A percentile compares a stretch with the other conserved stretches of the same genome.
Evolutionary conservation across 2,888 invertebrate genomes (phyloP).

Genomic region (Himalopsyche anomala): DNA sequence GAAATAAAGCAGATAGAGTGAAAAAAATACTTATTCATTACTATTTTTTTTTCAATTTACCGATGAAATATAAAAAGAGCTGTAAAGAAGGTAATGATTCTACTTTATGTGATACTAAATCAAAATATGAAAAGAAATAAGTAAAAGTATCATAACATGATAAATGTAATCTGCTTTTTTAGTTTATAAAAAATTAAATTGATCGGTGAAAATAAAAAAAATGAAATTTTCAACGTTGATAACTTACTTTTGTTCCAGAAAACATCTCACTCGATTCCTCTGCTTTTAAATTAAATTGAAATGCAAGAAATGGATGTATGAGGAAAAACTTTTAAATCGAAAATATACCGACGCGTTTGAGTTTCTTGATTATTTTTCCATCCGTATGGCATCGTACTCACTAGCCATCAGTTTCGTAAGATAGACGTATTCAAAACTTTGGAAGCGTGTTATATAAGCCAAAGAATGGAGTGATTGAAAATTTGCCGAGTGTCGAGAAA

Average conservation of each 20-base stretch:
- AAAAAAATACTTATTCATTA: too few relatives aligned
- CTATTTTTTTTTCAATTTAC: too few relatives aligned
- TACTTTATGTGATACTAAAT: too few relatives aligned
- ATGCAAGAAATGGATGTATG: constrained; percentile 29
- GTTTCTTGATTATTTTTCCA: constrained; percentile 44
- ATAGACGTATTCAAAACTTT: constrained; percentile 51
- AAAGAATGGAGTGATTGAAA: constrained; percentile 57
- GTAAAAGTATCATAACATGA: too few relatives aligned
- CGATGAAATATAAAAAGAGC: too few relatives aligned
- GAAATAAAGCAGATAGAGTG: too few relatives aligned
- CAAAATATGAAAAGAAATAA: too few relatives aligned
- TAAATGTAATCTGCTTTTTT: too few relatives aligned
- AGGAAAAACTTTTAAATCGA: constrained; percentile 38
- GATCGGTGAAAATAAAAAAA: too few relatives aligned
- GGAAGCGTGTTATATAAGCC: constrained; percentile 50
- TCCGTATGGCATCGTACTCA: constrained; percentile 32
- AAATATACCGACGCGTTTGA: constrained; percentile 32
- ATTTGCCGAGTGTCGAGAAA: constrained; percentile 56
- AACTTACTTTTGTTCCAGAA: constrained; percentile 1
- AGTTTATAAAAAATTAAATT: too few relatives aligned
- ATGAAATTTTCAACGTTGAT: not conserved
- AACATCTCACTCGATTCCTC: not conserved
- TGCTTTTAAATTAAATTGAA: not conserved
- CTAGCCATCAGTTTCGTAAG: constrained; percentile 49
- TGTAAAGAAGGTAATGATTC: too few relatives aligned